Evolutionary conservation across 1,140 invertebrate genomes (phyloP).

Genomic region (Drosophila nigrodunni): DNA sequence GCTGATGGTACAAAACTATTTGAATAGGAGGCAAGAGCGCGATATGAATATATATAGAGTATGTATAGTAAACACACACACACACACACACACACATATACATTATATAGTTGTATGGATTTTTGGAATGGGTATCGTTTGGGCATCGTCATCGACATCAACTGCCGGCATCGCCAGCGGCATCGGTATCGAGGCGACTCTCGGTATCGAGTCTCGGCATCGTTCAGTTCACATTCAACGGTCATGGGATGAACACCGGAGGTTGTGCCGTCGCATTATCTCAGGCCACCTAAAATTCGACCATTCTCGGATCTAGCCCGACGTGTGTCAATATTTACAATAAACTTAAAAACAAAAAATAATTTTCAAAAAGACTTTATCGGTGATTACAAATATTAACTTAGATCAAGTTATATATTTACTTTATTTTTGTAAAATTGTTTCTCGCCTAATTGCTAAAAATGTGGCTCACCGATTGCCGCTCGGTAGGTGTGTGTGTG

Average conservation of each 20-base stretch:
- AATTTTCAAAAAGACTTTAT: not conserved
- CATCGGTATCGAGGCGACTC: conserved; percentile 25
- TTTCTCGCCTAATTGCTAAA: conserved; percentile 28
- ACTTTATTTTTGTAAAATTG: not conserved
- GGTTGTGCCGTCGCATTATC: conserved; percentile 44
- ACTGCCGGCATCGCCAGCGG: conserved; percentile 12
- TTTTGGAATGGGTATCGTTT: conserved; percentile 2
- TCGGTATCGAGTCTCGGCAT: conserved; percentile 34
- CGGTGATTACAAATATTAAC: not conserved
- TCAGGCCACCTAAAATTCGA: conserved; percentile 16
- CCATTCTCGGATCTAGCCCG: conserved; percentile 10
- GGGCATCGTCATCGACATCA: conserved; percentile 12
- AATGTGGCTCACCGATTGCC: conserved; percentile 73
- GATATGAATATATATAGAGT: no score
- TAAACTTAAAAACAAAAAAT: conserved; percentile 15
- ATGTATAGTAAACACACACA: no score
- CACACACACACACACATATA: not conserved
- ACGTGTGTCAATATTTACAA: conserved; percentile 23
- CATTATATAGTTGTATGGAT: not conserved
- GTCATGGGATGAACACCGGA: conserved; percentile 73
- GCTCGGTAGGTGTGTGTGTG: conserved; percentile 57
- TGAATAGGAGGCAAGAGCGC: conserved; percentile 16
- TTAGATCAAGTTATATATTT: conserved; percentile 8
- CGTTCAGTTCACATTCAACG: conserved; percentile 62
- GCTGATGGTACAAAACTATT: conserved; percentile 77